Evolutionary conservation across 1,140 invertebrate species (phyloP), one percentile per base, ranked within the genome.

Genomic region (Papilio dardanus): DNA sequence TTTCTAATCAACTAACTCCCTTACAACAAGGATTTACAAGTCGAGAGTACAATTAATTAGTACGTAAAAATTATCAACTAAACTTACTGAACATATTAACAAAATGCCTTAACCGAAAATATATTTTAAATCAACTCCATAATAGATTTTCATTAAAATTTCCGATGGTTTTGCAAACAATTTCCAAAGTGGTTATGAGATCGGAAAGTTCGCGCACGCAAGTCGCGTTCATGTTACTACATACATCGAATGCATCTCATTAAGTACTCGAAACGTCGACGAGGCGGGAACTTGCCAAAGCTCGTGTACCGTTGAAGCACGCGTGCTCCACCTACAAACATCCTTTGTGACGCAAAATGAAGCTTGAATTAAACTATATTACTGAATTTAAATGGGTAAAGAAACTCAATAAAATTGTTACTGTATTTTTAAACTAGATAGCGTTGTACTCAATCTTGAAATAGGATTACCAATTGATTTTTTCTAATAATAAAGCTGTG

Each of bases 221-320:
- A 54, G 54, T 16, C 24, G 3, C 24, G 24, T 10, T 28, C 24
- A 28, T 28, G 54, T 62, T 62, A 30, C 54, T 21, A 8, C 54
- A 76, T 54, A 65, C 62, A 37, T 76, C 74, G 37, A 80, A 76
- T 77, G 65, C 74, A 76, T 69, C 74, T 77, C 74, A 80, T 77
- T 71, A 77, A 77, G 35, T 73, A 76, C 54, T 62, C 3, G 54
- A 62, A 62, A 62, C 8, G 54, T 12, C 24, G 54, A 62, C 54
- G 54, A 30, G 24, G 54, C 54, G 46, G 71, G 24, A 37, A 68
- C 62, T 77, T 67, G 68, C 46, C 33, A 65, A 75, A 76, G 37
- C 40, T 50, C 62, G 71, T 66, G 71, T 62, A 71, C 66, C 65
- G 31, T 35, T 76, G 46, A 46, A 77, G 71, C 50, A 37, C 71